Conservation (phyloP, 2,888 invertebrate genomes). For the Melolontha melolontha region DNA sequence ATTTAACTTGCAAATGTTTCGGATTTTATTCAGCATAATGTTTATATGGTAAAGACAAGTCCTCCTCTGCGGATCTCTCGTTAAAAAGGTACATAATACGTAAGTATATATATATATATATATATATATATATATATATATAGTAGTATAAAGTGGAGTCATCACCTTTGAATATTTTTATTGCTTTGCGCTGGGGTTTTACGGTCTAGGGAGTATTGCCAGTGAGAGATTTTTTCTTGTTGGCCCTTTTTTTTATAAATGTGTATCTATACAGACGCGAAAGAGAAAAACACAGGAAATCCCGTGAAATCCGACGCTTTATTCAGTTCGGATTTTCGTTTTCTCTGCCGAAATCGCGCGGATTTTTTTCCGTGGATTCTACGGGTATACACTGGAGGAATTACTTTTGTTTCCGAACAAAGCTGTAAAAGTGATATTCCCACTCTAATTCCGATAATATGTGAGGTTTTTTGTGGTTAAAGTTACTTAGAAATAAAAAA, state of each 20-base stretch:
- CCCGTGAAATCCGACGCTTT: slow-evolving; percentile 42
- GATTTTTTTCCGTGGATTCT: slow-evolving; percentile 27
- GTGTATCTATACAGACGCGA: slow-evolving; percentile 19
- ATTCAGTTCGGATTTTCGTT: slow-evolving; percentile 33
- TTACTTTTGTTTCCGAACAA: slow-evolving; percentile 14
- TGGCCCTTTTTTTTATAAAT: slow-evolving; percentile 17
- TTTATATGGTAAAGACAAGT: slow-evolving; percentile 10
- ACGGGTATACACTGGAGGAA: slow-evolving; percentile 8
- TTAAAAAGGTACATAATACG: slow-evolving; percentile 53
- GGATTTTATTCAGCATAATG: slow-evolving; percentile 55
- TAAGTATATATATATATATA: slow-evolving; percentile 49
- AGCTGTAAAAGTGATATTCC: slow-evolving; percentile 6
- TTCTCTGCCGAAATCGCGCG: slow-evolving; percentile 36
- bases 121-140: slow-evolving; percentile 49
- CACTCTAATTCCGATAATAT: slow-evolving; percentile 1
- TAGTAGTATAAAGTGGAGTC: slow-evolving; percentile 64
- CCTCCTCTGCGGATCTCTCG: neutral
- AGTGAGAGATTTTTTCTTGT: slow-evolving; percentile 41
- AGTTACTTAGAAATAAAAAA: too few species aligned
- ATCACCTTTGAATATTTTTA: slow-evolving; percentile 67
- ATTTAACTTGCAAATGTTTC: slow-evolving; percentile 68
- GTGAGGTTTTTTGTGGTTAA: too few species aligned
- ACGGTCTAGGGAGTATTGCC: slow-evolving; percentile 46
- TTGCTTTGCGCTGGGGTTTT: slow-evolving; percentile 57
- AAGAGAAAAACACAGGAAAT: slow-evolving; percentile 31